Evolutionary conservation across 2,888 invertebrate species (phyloP).

Genomic region (Drosophila paramelanica): DNA sequence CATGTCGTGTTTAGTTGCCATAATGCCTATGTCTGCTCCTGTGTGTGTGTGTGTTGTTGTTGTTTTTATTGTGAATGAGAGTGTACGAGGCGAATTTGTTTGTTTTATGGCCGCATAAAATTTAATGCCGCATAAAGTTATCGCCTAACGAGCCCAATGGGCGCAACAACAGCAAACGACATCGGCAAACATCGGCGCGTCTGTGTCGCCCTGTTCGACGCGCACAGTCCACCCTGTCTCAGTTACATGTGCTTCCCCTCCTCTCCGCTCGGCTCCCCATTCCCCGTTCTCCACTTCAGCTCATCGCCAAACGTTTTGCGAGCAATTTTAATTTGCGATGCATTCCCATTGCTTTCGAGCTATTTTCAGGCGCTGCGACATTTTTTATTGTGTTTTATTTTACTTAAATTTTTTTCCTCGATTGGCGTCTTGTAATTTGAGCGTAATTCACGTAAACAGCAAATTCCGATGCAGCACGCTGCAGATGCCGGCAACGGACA

Average conservation of each 20-base stretch:
- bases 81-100: constrained; percentile 68
- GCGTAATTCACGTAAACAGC: constrained; percentile 82
- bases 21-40: constrained; percentile 57
- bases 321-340: constrained; percentile 81
- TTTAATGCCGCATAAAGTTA: constrained; percentile 79
- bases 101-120: constrained; percentile 79
- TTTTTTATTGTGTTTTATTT: constrained; percentile 18
- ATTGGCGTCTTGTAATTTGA: constrained; percentile 72
- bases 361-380: constrained; percentile 70
- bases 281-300: neutral
- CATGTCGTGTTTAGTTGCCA: constrained; percentile 71
- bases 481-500: constrained; percentile 38
- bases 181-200: neutral
- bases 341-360: constrained; percentile 75
- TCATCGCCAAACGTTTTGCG: constrained; percentile 45
- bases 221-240: constrained; percentile 47
- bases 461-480: constrained; percentile 60
- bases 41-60: constrained; percentile 29
- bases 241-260: neutral
- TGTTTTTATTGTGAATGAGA: constrained; percentile 35
- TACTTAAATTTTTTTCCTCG: constrained; percentile 11
- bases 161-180: constrained; percentile 33
- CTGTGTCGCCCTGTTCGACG: constrained; percentile 41
- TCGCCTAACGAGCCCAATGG: constrained; percentile 76
- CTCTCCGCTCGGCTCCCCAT: too few relatives aligned